Evolutionary conservation across 2,888 invertebrate species (phyloP).

Genomic region (Caprella mutica): DNA sequence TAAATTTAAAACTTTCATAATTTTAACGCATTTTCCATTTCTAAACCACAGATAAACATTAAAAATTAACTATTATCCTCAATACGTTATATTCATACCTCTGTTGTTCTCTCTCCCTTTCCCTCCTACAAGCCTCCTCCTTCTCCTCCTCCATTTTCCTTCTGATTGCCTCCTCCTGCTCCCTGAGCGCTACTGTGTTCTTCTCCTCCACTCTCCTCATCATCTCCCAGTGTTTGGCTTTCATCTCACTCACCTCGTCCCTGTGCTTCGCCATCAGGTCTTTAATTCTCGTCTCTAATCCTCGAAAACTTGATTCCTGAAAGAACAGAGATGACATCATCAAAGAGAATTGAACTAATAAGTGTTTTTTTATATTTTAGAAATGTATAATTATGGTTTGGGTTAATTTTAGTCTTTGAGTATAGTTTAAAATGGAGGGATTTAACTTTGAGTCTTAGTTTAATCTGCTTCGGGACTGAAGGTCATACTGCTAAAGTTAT

Average conservation of each 20-base stretch:
- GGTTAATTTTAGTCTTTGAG: no score
- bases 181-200: constrained; percentile 3
- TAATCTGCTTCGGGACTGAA: no score
- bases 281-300: constrained; percentile 29
- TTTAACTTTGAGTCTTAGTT: no score
- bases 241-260: constrained; percentile 24
- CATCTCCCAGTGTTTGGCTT: constrained; percentile 29
- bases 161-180: constrained; percentile 15
- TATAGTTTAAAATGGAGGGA: no score
- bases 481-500: no score
- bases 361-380: no score
- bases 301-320: constrained; percentile 25
- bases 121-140: constrained; percentile 23
- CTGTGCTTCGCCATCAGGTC: constrained; percentile 25
- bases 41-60: no score
- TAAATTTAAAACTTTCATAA: no score
- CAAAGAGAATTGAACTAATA: background rate
- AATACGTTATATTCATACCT: constrained; percentile 13
- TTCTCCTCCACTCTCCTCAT: constrained; percentile 20
- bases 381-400: no score
- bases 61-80: no score
- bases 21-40: no score
- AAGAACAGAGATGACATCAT: background rate
- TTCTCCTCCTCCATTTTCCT: constrained; percentile 25
- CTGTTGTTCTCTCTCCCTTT: constrained; percentile 27